Base-by-base conservation (phyloP, 2,797 vertebrate species). In the Sebastes steindachneri region DNA sequence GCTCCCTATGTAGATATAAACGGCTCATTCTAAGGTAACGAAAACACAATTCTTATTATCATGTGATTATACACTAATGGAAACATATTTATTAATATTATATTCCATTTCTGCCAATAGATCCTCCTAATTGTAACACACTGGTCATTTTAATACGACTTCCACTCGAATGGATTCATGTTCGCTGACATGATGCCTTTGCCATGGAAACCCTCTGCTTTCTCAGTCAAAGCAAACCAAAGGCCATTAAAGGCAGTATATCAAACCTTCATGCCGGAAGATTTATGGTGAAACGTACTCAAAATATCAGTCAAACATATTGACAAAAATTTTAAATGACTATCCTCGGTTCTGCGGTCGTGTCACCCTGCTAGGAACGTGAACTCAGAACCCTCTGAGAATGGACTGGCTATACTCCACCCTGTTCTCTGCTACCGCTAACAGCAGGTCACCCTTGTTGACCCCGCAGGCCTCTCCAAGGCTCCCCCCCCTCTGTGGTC, bases 371-470 rank as follows among this genome's bases (percentile, higher is more conserved):
- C 41, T 23, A 63, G 63, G n/a, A 83, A 69, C 11, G 10, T 84
- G 53, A 84, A 75, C 68, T 74, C 53, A 51, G 62, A 80, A 48
- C 53, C 55, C 66, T 48, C 45, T 45, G 73, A 79, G 60, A 70
- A 62, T 25, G 8, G 28, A 29, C 79, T 68, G 87, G 57, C 77
- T 53, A 51, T 60, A 26, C 60, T 82, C 76, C 80, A 69, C 66
- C 73, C 68, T 73, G 37, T 68, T 68, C 70, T 75, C 60, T 68
- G 75, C 57, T 70, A 67, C 57, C 3, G 26, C 79, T 68, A 68
- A 88, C 68, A 78, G 75, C 70, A 85, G 85, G 88, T 86, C 84
- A 87, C 76, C 68, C 35, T 63, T 74, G 85, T 84, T 83, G 79
- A 89, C 83, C 70, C 81, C 51, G 6, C 63, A 73, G 67, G 65